These are phyloP conservation scores for Alosa alosa DNA, from an alignment of 2,113 vertebrate genomes.

Conservation along the genomic window DNA sequence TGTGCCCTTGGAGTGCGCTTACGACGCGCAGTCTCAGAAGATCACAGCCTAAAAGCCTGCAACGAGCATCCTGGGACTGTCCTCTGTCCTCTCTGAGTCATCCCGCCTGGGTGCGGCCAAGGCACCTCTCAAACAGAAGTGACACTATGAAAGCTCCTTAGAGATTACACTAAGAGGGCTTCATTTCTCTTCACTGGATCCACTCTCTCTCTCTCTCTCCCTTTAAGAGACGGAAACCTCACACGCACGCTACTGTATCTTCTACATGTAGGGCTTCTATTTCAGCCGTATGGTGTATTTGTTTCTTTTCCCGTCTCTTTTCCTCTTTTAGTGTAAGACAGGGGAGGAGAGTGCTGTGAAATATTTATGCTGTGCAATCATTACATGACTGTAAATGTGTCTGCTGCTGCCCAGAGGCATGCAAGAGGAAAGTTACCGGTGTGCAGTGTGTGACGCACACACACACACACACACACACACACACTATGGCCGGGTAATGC, in stretches of 20 bases:
- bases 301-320: not conserved
- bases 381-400: conserved; percentile 24
- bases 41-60: not conserved
- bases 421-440: not conserved
- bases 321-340: not conserved
- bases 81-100: not conserved
- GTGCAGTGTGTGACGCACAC: not conserved
- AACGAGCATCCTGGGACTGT: not conserved
- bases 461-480: not conserved
- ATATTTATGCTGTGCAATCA: conserved; percentile 57
- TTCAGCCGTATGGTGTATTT: not conserved
- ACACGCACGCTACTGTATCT: not conserved
- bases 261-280: not conserved
- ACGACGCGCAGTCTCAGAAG: not conserved
- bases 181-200: not conserved
- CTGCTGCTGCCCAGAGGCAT: not conserved
- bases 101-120: not conserved
- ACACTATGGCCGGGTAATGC: not conserved
- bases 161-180: not conserved
- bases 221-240: not conserved
- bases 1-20: not conserved
- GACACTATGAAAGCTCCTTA: not conserved
- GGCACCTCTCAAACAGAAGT: not conserved
- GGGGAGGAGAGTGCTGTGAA: conserved; percentile 48
- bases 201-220: not conserved